These are phyloP conservation scores for Ciconia stormi DNA, from an alignment of 2,113 vertebrate species.

Conservation along the genomic window DNA sequence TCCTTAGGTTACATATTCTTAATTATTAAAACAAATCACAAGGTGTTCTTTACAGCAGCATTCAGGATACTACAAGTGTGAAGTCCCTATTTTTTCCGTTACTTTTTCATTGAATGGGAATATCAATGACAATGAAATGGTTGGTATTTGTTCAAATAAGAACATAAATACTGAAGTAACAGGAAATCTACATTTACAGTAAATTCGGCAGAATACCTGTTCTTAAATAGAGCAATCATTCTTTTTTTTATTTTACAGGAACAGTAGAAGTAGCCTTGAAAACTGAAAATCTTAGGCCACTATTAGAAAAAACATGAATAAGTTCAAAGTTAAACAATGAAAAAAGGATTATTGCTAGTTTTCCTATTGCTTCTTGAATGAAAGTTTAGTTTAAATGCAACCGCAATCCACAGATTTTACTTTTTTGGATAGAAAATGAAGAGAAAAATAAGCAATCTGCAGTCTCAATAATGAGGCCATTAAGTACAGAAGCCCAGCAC, in stretches of 20 bases:
- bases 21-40: not conserved
- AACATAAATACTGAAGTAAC: not conserved
- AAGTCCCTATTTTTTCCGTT: not conserved
- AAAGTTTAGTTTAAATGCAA: not conserved
- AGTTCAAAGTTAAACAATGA: not conserved
- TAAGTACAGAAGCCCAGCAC: conserved; percentile 15
- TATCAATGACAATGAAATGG: not conserved
- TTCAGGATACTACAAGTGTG: not conserved
- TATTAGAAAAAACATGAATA: not conserved
- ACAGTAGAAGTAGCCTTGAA: not conserved
- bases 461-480: not conserved
- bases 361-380: not conserved
- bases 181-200: not conserved
- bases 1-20: not conserved
- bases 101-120: not conserved
- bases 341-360: not conserved
- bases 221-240: not conserved
- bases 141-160: not conserved
- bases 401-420: not conserved
- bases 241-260: not conserved
- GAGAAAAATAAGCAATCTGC: not conserved
- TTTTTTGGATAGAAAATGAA: not conserved
- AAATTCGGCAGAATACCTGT: not conserved
- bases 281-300: not conserved
- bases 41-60: not conserved